Evolutionary conservation across 2,888 invertebrate genomes (phyloP).

Genomic region (Brachyopa scutellaris): DNA sequence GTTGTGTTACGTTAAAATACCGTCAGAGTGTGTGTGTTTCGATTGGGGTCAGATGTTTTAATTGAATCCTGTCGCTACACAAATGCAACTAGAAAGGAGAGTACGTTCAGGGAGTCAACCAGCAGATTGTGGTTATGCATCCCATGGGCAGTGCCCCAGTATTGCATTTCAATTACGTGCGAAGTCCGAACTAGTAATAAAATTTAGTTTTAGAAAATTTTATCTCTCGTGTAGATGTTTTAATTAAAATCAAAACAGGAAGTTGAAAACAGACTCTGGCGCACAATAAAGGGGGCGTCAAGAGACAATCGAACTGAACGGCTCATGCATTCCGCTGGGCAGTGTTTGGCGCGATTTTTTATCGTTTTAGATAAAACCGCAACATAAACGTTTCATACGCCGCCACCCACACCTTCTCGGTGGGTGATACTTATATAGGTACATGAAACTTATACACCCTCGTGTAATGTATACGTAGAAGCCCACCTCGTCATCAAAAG

Average conservation of each 20-base stretch:
- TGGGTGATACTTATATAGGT: too few species aligned
- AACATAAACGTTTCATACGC: too few species aligned
- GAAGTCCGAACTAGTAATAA: background rate
- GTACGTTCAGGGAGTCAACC: too few species aligned
- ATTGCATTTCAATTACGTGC: conserved; percentile 42
- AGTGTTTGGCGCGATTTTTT: too few species aligned
- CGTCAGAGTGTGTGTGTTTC: background rate
- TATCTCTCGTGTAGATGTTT: conserved; percentile 34
- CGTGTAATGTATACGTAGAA: conserved; percentile 9
- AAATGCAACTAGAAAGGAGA: too few species aligned
- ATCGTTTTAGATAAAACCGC: conserved; percentile 15
- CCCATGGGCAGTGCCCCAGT: background rate
- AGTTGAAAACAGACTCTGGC: conserved; percentile 40
- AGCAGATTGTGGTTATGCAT: too few species aligned
- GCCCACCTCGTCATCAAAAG: conserved; percentile 1
- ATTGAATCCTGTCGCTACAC: conserved; percentile 32
- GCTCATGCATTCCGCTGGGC: background rate
- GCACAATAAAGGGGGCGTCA: conserved; percentile 15
- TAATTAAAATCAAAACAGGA: conserved; percentile 56
- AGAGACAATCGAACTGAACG: conserved; percentile 11
- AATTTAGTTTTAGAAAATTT: conserved; percentile 4
- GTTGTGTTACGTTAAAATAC: background rate
- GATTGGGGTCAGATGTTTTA: conserved; percentile 27
- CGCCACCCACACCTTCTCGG: too few species aligned
- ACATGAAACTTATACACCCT: too few species aligned